Base-by-base conservation (phyloP, 1,140 invertebrate species). In the Macrobrachium rosenbergii region DNA sequence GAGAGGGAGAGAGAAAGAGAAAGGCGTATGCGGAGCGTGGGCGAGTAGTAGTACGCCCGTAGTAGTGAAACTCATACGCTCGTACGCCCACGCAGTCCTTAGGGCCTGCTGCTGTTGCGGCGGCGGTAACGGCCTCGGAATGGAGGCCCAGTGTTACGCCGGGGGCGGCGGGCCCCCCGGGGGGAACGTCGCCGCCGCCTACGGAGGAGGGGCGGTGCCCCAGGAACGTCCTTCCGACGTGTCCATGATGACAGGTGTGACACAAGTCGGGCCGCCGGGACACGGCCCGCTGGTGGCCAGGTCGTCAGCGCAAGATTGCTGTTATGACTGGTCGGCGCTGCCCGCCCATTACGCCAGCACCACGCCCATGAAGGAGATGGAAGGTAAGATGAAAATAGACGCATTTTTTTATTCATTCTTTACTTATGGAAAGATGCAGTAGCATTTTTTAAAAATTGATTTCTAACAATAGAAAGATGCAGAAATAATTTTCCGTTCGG, bases 291-390 rank as follows among this genome's bases (percentile, higher is more conserved):
- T 67, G 63, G 67, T 69, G 21, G 67, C 60, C 21, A 21, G 67
- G 45, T 52, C 82, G 43, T 69, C 72, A 58, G 79, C 83, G 0
- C 43, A 72, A 19, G 83, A 84, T 62, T 84, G 75, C 45, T 84
- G 83, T 72, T 84, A 84, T n/a, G 83, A 84, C 37, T 84, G 83
- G 83, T 28, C 83, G n/a, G 37, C 73, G 28, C 45, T 77, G 19
- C 62, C 82, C 72, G 73, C 72, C 72, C 82, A 84, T 62, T 78
- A 78, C 60, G 58, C 83, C 5, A 84, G 73, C 75, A 67, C 83
- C 8, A 84, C 83, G 73, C 83, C 83, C 83, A 84, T 84, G 83
- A 84, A 84, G 62, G 83, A 84, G 28, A 84, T 84, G 83, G 83
- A 84, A 84, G 83, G 83, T 84, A 77, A 84, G 83, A 16, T 7